Evolutionary conservation across 2,113 vertebrate genomes (phyloP).

Genomic region (Eulacestoma nigropectus): DNA sequence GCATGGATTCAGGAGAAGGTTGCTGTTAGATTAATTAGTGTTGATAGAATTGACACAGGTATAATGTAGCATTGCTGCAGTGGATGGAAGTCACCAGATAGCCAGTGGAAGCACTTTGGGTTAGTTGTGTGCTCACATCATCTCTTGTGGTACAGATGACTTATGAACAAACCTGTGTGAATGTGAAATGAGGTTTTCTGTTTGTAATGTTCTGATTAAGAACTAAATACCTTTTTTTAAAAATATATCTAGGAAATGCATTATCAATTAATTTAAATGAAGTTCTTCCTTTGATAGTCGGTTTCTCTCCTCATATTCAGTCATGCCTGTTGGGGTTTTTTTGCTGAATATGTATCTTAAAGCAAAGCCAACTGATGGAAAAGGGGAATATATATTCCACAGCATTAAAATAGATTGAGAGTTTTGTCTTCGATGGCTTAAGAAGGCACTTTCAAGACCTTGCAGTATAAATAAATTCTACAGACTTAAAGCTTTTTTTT

Average conservation of each 20-base stretch:
- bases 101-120: not conserved
- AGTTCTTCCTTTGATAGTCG: not conserved
- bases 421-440: conserved; percentile 7
- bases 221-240: not conserved
- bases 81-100: not conserved
- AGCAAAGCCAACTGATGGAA: not conserved
- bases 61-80: not conserved
- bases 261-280: not conserved
- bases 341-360: not conserved
- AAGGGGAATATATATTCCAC: not conserved
- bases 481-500: not conserved
- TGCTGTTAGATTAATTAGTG: conserved; percentile 19
- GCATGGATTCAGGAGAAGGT: not conserved
- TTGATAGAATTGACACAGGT: not conserved
- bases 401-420: not conserved
- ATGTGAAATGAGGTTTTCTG: not conserved
- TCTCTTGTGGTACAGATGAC: not conserved
- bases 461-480: not conserved
- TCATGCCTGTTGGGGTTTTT: not conserved
- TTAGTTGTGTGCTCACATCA: not conserved
- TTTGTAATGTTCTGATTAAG: not conserved
- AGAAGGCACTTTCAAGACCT: conserved; percentile 2
- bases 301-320: not conserved
- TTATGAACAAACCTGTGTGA: not conserved
- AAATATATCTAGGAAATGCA: not conserved